A percentile compares a stretch with the other conserved stretches of the same genome.
phyloP scores from a whole-genome alignment of 2,888 invertebrate genomes.

The Ethmia dodecea region DNA sequence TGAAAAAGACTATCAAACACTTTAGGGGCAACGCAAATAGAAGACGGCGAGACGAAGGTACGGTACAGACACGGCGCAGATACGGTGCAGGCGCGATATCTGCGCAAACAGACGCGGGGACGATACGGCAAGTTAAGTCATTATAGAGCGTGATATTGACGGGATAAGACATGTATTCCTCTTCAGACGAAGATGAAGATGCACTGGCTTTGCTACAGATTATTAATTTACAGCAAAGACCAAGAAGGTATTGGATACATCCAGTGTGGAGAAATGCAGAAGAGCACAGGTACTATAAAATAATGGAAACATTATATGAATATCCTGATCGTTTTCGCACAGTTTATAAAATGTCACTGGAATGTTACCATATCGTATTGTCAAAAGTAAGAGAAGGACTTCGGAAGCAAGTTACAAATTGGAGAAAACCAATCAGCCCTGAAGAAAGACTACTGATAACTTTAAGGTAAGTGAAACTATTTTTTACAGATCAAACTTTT shows the following conservation, averaged over 20 bases:
- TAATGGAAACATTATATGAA: slow-evolving; percentile 11
- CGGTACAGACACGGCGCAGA: neutral
- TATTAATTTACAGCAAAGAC: slow-evolving; percentile 17
- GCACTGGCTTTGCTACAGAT: slow-evolving; percentile 17
- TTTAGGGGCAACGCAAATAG: neutral
- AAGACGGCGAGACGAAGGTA: neutral
- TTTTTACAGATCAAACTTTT: slow-evolving; percentile 6
- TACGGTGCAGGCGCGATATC: neutral
- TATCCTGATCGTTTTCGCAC: slow-evolving; percentile 19
- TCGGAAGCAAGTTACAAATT: slow-evolving; percentile 18
- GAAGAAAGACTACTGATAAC: slow-evolving; percentile 4
- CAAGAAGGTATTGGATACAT: slow-evolving; percentile 17
- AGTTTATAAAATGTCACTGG: slow-evolving; percentile 18
- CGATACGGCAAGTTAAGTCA: slow-evolving; percentile 7
- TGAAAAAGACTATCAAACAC: too few species aligned
- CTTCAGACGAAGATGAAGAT: slow-evolving; percentile 14
- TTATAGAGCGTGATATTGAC: slow-evolving; percentile 10
- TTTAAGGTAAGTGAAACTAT: slow-evolving; percentile 5
- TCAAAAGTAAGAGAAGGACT: slow-evolving; percentile 17
- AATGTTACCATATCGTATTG: slow-evolving; percentile 19
- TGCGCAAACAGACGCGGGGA: slow-evolving; percentile 7
- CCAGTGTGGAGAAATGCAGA: slow-evolving; percentile 10
- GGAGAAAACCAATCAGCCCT: slow-evolving; percentile 5
- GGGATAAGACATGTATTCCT: slow-evolving; percentile 9
- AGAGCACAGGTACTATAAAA: slow-evolving; percentile 15